Evolutionary conservation across 37 sponge, comb jelly and placozoan genomes (phyloP).

Genomic region (Haliclona indistincta): DNA sequence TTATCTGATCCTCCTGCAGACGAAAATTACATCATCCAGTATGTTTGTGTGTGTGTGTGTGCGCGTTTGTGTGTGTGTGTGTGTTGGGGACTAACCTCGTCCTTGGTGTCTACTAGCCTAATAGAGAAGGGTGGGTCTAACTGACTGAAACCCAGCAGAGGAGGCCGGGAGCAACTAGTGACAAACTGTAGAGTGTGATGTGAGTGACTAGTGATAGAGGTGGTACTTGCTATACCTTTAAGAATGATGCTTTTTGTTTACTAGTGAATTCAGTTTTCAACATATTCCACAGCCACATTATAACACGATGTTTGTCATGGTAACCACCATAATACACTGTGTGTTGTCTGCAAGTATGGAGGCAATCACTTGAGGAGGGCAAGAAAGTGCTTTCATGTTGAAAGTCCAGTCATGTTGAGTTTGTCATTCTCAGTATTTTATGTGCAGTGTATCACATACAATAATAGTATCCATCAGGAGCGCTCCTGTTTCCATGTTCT

Average conservation of each 20-base stretch:
- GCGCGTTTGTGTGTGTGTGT: too few species aligned
- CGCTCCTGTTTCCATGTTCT: not conserved
- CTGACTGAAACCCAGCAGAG: conserved; percentile 89
- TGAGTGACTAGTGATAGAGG: not conserved
- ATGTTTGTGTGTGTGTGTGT: too few species aligned
- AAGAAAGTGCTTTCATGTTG: not conserved
- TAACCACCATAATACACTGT: conserved; percentile 93
- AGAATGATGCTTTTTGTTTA: conserved; percentile 75
- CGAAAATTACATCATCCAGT: too few species aligned
- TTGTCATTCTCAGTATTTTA: too few species aligned
- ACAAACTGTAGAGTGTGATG: conserved; percentile 79
- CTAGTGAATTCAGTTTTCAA: conserved; percentile 80
- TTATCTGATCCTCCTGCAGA: not conserved
- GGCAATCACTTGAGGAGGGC: not conserved
- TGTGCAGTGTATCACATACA: too few species aligned
- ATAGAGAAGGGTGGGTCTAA: conserved; percentile 91
- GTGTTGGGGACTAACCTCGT: conserved; percentile 59
- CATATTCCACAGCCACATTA: conserved; percentile 98
- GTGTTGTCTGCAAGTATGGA: conserved; percentile 47
- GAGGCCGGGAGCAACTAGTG: conserved; percentile 96
- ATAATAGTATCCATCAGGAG: too few species aligned
- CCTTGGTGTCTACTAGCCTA: conserved; percentile 81
- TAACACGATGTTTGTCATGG: conserved; percentile 86
- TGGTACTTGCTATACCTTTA: conserved; percentile 63
- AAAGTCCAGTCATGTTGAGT: too few species aligned